Evolutionary conservation across 2,888 invertebrate species (phyloP), one percentile per base, ranked within the genome.

Genomic region (Criorhina ranunculi): DNA sequence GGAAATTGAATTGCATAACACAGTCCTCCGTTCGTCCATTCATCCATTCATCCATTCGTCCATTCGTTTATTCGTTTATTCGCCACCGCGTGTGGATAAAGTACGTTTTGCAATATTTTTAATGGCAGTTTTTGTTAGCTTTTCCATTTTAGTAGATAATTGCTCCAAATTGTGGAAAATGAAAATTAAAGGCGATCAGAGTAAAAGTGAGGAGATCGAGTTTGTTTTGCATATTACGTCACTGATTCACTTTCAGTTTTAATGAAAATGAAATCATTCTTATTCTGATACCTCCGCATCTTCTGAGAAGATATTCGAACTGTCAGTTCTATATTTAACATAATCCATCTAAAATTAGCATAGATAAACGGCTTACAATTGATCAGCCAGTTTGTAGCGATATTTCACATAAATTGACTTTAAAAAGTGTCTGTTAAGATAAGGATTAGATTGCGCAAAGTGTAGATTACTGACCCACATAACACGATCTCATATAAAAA

Each of bases 1-100:
- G 82, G 70, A 77, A 82, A 77, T 72, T 64, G 51, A 31, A 60
- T 82, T 82, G 59, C 77, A 64, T 70, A 81, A 81, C 24, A 17
- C 42, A 64, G 29, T 59, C 51, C 64, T 64, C 77, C 49, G 40
- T 55, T 62, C 24, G 55, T 42, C 60, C 37, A 60, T 53, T 53
- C 12, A n/a, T n/a, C n/a, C 42, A 64, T 29, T 59, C 51, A 64
- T 64, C 77, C 49, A 33, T 55, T 62, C 24, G 55, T 42, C 60
- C 37, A 60, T 53, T 53, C 12, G n/a, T n/a, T n/a, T n/a, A n/a
- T n/a, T n/a, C n/a, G n/a, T n/a, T n/a, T n/a, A n/a, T n/a, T n/a
- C n/a, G n/a, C n/a, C n/a, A 29, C 17, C 37, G 24, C 17, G n/a
- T 51, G 35, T 53, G 19, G 35, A 77, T 60, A 24, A 59, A 55